Evolutionary conservation across 2,888 invertebrate species (phyloP).

Genomic region (Polia nebulosa): DNA sequence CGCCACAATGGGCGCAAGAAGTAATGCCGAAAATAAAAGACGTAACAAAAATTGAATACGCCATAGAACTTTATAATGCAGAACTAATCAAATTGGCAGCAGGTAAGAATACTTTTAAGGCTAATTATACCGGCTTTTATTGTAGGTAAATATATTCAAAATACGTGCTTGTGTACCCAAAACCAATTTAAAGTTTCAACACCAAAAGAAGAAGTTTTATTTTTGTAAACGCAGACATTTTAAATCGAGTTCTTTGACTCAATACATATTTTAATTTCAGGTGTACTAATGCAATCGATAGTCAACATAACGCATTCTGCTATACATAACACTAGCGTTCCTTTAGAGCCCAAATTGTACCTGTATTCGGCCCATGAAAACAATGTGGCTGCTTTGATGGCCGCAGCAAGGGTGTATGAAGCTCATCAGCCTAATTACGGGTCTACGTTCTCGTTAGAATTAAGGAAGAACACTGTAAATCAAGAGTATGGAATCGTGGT

Average conservation of each 20-base stretch:
- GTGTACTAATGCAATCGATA: conserved; percentile 88
- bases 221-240: neutral
- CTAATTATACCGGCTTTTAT: neutral
- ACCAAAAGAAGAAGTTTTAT: neutral
- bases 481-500: conserved; percentile 87
- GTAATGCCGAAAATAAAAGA: conserved; percentile 85
- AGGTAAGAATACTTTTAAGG: conserved; percentile 74
- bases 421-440: conserved; percentile 91
- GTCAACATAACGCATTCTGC: conserved; percentile 82
- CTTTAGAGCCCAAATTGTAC: conserved; percentile 82
- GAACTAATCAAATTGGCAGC: conserved; percentile 81
- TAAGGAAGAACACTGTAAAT: conserved; percentile 78
- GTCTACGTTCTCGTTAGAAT: conserved; percentile 89
- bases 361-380: conserved; percentile 92
- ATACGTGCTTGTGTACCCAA: neutral
- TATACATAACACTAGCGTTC: conserved; percentile 80
- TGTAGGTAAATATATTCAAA: no score
- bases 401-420: conserved; percentile 89
- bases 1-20: conserved; percentile 83
- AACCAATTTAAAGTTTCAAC: neutral
- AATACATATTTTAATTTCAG: conserved; percentile 70
- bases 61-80: conserved; percentile 78
- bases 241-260: neutral
- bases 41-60: conserved; percentile 86
- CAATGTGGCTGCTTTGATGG: conserved; percentile 91